These are phyloP conservation scores for Trachelipus rathkii DNA, from an alignment of 1,140 invertebrate species.

Conservation along the genomic window DNA sequence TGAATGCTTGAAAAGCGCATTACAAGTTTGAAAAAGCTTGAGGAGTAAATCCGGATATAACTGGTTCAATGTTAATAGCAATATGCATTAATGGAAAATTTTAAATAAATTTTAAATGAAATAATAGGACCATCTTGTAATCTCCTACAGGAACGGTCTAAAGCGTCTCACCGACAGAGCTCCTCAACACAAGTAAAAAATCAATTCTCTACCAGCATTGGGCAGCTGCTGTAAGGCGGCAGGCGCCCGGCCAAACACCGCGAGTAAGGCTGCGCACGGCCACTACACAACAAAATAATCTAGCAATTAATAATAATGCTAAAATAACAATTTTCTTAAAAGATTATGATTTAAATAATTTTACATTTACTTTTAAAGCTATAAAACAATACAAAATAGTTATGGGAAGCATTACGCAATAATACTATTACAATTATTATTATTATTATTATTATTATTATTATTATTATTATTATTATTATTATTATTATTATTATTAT, in stretches of 20 bases:
- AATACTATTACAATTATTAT: no score
- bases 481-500: no score
- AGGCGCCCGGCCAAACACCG: constrained; percentile 5
- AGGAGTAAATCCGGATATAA: no score
- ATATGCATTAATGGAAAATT: no score
- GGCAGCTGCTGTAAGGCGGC: neutral
- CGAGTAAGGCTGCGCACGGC: neutral
- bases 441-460: no score
- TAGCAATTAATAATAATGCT: neutral
- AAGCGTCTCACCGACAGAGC: constrained; percentile 7
- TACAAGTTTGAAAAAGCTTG: no score
- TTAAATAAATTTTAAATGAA: no score
- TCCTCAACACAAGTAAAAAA: constrained; percentile 10
- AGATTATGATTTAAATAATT: neutral
- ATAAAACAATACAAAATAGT: neutral
- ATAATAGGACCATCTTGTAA: neutral
- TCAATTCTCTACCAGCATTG: constrained; percentile 6
- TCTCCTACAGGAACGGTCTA: neutral
- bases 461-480: no score
- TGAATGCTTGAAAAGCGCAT: no score
- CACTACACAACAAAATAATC: neutral
- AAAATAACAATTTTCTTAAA: neutral
- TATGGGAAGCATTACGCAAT: no score
- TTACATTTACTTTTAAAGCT: neutral
- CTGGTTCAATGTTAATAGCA: no score